These are phyloP conservation scores for Ranitomeya variabilis DNA, from an alignment of 2,113 vertebrate species.

Conservation along the genomic window DNA sequence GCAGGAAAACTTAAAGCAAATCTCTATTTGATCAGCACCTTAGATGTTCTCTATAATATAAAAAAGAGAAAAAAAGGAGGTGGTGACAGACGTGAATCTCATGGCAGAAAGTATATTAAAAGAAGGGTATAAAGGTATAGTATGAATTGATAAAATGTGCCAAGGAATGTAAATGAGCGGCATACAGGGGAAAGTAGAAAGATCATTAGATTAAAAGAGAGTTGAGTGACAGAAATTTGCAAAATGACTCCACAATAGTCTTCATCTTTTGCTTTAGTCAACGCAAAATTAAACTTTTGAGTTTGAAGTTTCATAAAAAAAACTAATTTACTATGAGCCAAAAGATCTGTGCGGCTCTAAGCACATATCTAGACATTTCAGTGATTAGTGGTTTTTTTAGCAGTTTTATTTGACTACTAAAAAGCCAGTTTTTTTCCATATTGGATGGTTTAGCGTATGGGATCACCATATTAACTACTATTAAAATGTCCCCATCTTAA, in stretches of 20 bases:
- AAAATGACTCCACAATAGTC: conserved; percentile 49
- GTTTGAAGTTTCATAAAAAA: conserved; percentile 54
- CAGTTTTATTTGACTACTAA: not conserved
- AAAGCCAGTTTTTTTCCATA: not conserved
- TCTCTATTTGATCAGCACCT: conserved; percentile 51
- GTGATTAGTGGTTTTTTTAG: conserved; percentile 33
- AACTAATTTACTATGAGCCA: conserved; percentile 46
- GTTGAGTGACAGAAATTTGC: conserved; percentile 48
- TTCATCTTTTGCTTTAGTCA: conserved; percentile 45
- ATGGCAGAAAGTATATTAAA: conserved; percentile 52
- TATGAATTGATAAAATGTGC: conserved; percentile 54
- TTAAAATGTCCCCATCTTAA: too few relatives aligned
- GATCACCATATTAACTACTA: too few relatives aligned
- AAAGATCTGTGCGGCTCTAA: conserved; percentile 8
- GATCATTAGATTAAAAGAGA: conserved; percentile 51
- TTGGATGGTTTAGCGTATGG: too few relatives aligned
- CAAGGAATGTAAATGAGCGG: conserved; percentile 48
- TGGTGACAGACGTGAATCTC: conserved; percentile 35
- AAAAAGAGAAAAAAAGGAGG: conserved; percentile 43
- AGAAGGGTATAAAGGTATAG: conserved; percentile 37
- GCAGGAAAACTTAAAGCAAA: conserved; percentile 23
- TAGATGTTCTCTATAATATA: conserved; percentile 40
- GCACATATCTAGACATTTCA: conserved; percentile 1
- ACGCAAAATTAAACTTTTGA: conserved; percentile 37
- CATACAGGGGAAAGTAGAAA: conserved; percentile 29